phyloP scores from a whole-genome alignment of 2,113 vertebrate genomes.

The Oreochromis niloticus region DNA sequence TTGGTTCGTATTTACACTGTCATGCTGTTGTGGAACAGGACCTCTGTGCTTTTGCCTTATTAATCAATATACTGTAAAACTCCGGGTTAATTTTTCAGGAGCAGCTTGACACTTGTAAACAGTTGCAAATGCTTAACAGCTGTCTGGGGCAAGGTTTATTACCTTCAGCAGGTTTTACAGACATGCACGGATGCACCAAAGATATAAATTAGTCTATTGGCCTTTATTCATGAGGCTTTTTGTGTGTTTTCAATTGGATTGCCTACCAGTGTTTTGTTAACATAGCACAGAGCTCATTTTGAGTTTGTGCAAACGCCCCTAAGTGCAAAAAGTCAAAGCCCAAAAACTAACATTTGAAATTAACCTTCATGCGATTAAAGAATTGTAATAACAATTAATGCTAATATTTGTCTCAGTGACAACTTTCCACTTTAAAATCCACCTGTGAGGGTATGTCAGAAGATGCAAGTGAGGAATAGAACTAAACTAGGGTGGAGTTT shows the following conservation, averaged over 20 bases:
- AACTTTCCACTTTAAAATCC: not conserved
- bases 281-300: not conserved
- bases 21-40: not conserved
- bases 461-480: not conserved
- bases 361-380: not conserved
- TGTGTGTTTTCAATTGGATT: not conserved
- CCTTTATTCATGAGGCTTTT: not conserved
- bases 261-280: not conserved
- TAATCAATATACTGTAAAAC: conserved; percentile 15
- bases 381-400: not conserved
- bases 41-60: not conserved
- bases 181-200: not conserved
- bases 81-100: conserved; percentile 10
- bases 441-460: not conserved
- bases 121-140: conserved; percentile 13
- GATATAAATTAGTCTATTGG: not conserved
- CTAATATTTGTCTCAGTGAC: not conserved
- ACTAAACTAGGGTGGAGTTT: not conserved
- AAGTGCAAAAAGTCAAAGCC: not conserved
- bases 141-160: not conserved
- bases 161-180: not conserved
- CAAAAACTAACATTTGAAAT: not conserved
- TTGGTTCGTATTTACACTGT: not conserved
- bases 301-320: not conserved
- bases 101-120: conserved; percentile 5